Evolutionary conservation across 2,797 vertebrate species (phyloP), one percentile per base, ranked within the genome.

Genomic region (Acipenser transmontanus): DNA sequence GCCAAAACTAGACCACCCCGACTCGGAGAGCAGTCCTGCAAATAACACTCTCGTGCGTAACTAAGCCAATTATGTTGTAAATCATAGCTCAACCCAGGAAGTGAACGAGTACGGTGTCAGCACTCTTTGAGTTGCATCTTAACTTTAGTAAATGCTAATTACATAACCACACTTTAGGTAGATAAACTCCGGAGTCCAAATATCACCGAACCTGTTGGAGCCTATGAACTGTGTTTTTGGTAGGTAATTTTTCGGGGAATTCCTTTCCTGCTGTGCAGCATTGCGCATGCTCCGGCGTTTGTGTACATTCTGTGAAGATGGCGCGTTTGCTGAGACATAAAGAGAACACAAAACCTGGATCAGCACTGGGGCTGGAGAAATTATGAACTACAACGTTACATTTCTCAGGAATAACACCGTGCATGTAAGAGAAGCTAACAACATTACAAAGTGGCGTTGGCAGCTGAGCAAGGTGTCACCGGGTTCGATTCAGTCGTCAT

Each of bases 261-360:
- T 61, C n/a, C 12, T 8, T 61, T 8, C 3, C 20, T 4, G 7
- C 60, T 17, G 3, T 1, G 14, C 6, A 47, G 14, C 8, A 20
- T 7, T 17, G 14, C 60, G 60, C 60, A 61, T 61, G 60, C 20
- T 13, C 14, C 2, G 6, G 17, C 12, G 4, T 61, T 61, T 61
- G 60, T 61, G 60, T 61, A 61, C 60, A 61, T 61, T 61, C 17
- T 8, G 17, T 47, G 17, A 61, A 61, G 60, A 61, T 61, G 60
- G 60, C 60, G 60, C 7, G 4, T 61, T 61, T 61, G 13, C 17
- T 14, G 17, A 20, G 1, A 17, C 20, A 20, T 61, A 61, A 61
- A 34, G 60, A 61, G 7, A 7, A 6, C 17, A 61, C 13, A 6
- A 10, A 61, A 6, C 3, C 17, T 61, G 47, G 14, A 20, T 61